Percentiles rank a stretch among this genome's conserved stretches.
These are phyloP conservation scores for Proteles cristata DNA, from an alignment of 2,113 vertebrate genomes.

Conservation along the genomic window DNA sequence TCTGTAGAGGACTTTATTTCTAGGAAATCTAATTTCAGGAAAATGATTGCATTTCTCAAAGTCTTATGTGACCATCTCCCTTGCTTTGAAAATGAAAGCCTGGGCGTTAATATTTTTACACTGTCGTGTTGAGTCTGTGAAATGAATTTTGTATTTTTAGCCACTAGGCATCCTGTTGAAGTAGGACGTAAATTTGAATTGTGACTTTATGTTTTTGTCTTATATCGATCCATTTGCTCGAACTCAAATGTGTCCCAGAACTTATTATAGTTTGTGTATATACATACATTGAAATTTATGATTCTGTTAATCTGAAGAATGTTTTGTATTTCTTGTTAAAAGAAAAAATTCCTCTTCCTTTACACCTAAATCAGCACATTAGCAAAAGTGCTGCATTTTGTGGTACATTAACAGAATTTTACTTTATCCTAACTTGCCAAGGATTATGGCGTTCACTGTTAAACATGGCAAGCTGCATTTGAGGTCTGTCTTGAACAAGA, in stretches of 20 bases:
- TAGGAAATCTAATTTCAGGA: conserved; percentile 76
- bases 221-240: not conserved
- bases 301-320: not conserved
- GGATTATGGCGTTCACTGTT: not conserved
- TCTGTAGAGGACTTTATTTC: conserved; percentile 71
- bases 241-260: not conserved
- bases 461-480: not conserved
- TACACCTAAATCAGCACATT: conserved; percentile 24
- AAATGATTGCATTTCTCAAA: conserved; percentile 69
- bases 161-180: not conserved
- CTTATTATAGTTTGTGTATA: not conserved
- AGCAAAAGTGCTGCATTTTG: not conserved
- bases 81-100: not conserved
- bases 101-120: not conserved
- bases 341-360: not conserved
- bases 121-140: no score
- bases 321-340: not conserved
- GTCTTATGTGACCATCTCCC: not conserved
- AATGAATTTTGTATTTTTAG: not conserved
- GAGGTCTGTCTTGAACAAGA: not conserved
- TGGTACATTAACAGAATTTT: not conserved
- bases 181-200: not conserved
- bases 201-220: not conserved
- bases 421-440: not conserved
- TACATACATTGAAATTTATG: not conserved